phyloP scores from a whole-genome alignment of 2,797 vertebrate species.

The Poecilia picta region DNA sequence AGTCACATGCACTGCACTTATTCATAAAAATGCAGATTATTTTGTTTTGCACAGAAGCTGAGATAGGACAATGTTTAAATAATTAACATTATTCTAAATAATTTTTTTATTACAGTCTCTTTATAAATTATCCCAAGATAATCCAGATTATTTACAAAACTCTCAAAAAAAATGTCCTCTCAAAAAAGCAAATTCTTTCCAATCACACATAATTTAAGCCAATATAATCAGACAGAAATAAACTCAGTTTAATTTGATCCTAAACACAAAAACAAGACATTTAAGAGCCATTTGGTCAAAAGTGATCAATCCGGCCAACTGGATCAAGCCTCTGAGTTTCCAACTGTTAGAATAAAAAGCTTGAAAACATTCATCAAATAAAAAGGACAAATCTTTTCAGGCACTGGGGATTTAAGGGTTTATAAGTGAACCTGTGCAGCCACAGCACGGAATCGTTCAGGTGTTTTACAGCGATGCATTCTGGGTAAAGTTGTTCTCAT shows the following conservation, averaged over 20 bases:
- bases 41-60: not conserved
- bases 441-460: not conserved
- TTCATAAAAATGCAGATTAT: not conserved
- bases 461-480: not conserved
- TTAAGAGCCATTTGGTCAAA: not conserved
- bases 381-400: not conserved
- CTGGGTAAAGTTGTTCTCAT: not conserved
- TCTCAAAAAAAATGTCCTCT: not conserved
- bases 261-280: not conserved
- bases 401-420: not conserved
- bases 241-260: not conserved
- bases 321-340: not conserved
- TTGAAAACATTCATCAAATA: not conserved
- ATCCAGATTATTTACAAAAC: not conserved
- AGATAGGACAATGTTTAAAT: not conserved
- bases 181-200: not conserved
- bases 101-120: not conserved
- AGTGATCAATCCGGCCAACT: not conserved
- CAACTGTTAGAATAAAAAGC: not conserved
- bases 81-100: not conserved
- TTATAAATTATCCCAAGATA: not conserved
- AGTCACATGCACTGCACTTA: not conserved
- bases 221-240: not conserved
- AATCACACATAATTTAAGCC: not conserved
- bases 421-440: not conserved